A percentile compares a stretch with the other conserved stretches of the same genome.
Conservation (phyloP, 2,888 invertebrate species). For the Sphaerophoria taeniata region DNA sequence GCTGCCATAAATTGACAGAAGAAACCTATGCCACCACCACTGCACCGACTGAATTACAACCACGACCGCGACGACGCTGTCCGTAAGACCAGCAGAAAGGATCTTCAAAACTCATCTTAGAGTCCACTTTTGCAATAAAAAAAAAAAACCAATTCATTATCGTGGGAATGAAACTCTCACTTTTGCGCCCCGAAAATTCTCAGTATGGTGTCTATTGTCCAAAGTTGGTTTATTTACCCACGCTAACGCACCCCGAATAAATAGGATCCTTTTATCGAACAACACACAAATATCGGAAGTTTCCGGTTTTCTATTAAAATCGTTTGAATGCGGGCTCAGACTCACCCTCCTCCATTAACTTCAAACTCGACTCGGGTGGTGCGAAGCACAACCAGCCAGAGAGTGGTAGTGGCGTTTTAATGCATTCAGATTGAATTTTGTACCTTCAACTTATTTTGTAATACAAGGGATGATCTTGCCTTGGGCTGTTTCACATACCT, state of each 20-base stretch:
- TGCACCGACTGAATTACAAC: not conserved
- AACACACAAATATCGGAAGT: slow-evolving; percentile 44
- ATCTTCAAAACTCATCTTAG: slow-evolving; percentile 6
- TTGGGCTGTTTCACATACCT: not conserved
- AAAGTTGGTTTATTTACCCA: slow-evolving; percentile 60
- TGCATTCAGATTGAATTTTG: slow-evolving; percentile 60
- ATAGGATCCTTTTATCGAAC: slow-evolving; percentile 22
- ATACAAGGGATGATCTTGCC: slow-evolving; percentile 53
- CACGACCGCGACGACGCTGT: not conserved
- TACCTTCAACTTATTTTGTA: slow-evolving; percentile 24
- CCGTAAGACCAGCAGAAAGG: slow-evolving; percentile 52
- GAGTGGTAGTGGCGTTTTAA: slow-evolving; percentile 50
- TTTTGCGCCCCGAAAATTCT: not conserved
- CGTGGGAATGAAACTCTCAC: slow-evolving; percentile 54
- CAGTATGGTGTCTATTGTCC: slow-evolving; percentile 36
- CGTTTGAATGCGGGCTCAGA: slow-evolving; percentile 61
- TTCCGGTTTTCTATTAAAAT: slow-evolving; percentile 24
- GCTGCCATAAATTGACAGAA: too few species aligned
- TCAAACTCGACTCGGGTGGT: not conserved
- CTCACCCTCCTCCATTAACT: slow-evolving; percentile 42
- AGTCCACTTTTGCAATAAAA: slow-evolving; percentile 58
- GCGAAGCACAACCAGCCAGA: not conserved
- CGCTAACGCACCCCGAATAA: slow-evolving; percentile 59
- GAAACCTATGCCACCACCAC: not conserved
- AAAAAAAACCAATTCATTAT: not conserved